Evolutionary conservation across 2,888 invertebrate species (phyloP).

Genomic region (Elegia similella): DNA sequence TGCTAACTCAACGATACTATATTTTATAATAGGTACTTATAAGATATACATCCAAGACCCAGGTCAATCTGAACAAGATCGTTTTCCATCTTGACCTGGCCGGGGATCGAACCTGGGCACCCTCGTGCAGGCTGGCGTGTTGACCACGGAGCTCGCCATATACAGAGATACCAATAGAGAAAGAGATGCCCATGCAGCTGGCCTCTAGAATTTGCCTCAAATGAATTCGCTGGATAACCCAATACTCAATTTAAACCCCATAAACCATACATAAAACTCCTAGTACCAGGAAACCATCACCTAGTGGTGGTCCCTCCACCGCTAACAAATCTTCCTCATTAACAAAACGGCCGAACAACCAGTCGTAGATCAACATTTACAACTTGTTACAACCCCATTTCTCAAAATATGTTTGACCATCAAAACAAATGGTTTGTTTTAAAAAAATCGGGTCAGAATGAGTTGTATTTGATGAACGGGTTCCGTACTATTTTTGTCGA

Average conservation of each 20-base stretch:
- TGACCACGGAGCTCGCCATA: too few species aligned
- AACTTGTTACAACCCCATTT: not conserved
- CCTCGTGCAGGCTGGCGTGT: too few species aligned
- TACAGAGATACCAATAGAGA: too few species aligned
- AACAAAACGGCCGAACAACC: not conserved
- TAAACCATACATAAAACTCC: not conserved
- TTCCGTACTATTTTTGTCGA: not conserved
- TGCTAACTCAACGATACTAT: too few species aligned
- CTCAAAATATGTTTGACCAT: slow-evolving; percentile 9
- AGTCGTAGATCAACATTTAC: slow-evolving; percentile 23
- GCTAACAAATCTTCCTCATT: not conserved
- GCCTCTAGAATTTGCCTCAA: not conserved
- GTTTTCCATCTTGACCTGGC: too few species aligned
- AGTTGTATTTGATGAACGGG: not conserved
- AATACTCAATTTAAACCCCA: not conserved
- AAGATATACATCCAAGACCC: too few species aligned
- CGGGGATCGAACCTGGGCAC: too few species aligned
- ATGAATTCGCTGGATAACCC: not conserved
- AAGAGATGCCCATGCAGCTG: too few species aligned
- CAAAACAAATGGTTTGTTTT: slow-evolving; percentile 7
- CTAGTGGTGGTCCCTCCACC: not conserved
- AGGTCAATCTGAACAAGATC: too few species aligned
- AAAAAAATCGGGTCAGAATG: not conserved
- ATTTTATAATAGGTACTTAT: too few species aligned
- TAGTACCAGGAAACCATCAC: not conserved